These are phyloP conservation scores for Cossypha polioptera DNA, from an alignment of 2,797 vertebrate species.

Conservation along the genomic window DNA sequence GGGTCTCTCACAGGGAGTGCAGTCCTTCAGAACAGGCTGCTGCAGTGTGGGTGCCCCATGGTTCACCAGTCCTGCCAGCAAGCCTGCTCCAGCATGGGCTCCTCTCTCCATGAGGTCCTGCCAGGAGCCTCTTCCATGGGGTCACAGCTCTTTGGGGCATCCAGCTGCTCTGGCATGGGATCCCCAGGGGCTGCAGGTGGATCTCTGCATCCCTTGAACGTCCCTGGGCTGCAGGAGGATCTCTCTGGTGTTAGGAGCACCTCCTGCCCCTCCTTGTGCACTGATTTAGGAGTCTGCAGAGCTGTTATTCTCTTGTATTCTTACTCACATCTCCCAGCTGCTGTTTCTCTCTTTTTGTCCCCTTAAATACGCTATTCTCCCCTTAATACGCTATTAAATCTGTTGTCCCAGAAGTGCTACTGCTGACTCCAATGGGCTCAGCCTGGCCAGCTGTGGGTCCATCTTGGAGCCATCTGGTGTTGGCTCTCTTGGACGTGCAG, in stretches of 20 bases:
- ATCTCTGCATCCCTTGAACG: not conserved
- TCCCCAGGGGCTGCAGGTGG: not conserved
- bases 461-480: fast-evolving
- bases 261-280: not conserved
- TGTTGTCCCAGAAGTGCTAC: not conserved
- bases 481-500: not conserved
- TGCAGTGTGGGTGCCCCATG: fast-evolving
- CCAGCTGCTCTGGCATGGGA: not conserved
- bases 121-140: not conserved
- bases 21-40: not conserved
- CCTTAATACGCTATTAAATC: not conserved
- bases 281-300: not conserved
- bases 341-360: not conserved
- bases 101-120: not conserved
- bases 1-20: not conserved
- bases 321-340: not conserved
- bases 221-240: not conserved
- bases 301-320: not conserved
- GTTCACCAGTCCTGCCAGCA: not conserved
- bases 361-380: not conserved
- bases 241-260: not conserved
- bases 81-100: not conserved
- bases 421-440: not conserved
- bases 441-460: not conserved
- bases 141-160: not conserved